These are phyloP conservation scores for Cistogaster globosa DNA, from an alignment of 2,888 invertebrate genomes.

Conservation along the genomic window DNA sequence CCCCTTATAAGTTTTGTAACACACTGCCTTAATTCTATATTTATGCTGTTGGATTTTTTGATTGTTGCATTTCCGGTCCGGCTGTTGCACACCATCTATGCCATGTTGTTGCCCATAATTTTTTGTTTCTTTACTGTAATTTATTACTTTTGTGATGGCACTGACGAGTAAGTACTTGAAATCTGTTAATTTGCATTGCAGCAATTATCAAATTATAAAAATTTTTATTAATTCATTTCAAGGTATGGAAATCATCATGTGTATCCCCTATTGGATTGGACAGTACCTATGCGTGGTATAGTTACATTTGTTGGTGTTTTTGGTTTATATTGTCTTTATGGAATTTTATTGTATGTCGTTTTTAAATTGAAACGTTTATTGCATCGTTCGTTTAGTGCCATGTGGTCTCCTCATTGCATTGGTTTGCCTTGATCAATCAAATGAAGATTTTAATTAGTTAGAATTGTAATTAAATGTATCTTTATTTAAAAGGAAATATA, in stretches of 20 bases:
- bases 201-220: conserved; percentile 51
- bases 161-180: conserved; percentile 83
- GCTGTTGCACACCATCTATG: conserved; percentile 86
- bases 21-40: conserved; percentile 89
- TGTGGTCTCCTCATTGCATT: conserved; percentile 78
- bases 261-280: conserved; percentile 91
- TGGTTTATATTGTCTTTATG: conserved; percentile 77
- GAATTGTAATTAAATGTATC: neutral
- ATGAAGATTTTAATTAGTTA: neutral
- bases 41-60: conserved; percentile 89
- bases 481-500: no score
- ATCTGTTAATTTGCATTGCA: conserved; percentile 14
- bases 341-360: conserved; percentile 77
- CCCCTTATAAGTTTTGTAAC: conserved; percentile 88
- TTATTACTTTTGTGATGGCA: conserved; percentile 86
- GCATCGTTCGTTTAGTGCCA: conserved; percentile 76
- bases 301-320: conserved; percentile 80
- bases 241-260: conserved; percentile 86
- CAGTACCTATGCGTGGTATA: conserved; percentile 84
- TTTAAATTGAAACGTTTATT: conserved; percentile 79
- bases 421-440: conserved; percentile 74
- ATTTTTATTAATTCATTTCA: conserved; percentile 32
- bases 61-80: conserved; percentile 89
- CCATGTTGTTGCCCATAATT: conserved; percentile 85
- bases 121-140: conserved; percentile 85